Evolutionary conservation across 1,140 invertebrate genomes (phyloP).

Genomic region (Saccostrea cuccullata): DNA sequence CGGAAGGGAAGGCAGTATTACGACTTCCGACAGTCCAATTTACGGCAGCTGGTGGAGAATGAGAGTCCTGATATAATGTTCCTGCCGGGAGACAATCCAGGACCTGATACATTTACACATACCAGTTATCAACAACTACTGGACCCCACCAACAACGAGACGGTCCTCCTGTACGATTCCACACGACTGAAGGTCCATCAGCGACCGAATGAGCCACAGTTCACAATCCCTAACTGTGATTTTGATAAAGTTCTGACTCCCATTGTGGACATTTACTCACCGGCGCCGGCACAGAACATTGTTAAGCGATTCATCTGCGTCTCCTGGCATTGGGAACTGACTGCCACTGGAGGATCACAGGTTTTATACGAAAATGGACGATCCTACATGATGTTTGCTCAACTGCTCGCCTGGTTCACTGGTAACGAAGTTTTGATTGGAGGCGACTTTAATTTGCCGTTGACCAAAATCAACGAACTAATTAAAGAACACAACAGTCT

Average conservation of each 20-base stretch:
- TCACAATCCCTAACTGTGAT: background rate
- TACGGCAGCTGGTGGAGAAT: conserved; percentile 33
- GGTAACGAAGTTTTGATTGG: conserved; percentile 43
- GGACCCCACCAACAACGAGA: conserved; percentile 38
- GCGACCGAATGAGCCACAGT: background rate
- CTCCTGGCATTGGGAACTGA: conserved; percentile 47
- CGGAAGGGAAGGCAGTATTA: conserved; percentile 40
- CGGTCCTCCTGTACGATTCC: conserved; percentile 45
- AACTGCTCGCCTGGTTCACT: conserved; percentile 26
- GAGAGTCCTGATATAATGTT: conserved; percentile 46
- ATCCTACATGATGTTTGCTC: conserved; percentile 24
- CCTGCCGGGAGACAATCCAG: conserved; percentile 40
- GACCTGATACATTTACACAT: background rate
- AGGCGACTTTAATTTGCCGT: conserved; percentile 46
- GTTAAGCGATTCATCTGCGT: conserved; percentile 48
- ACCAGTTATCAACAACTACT: background rate
- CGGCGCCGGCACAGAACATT: conserved; percentile 26
- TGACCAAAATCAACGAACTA: background rate
- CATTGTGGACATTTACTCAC: conserved; percentile 11
- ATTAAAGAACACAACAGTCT: conserved; percentile 39
- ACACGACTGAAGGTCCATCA: conserved; percentile 25
- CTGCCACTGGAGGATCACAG: background rate
- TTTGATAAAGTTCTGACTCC: conserved; percentile 14
- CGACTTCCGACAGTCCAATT: conserved; percentile 15
- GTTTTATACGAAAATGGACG: conserved; percentile 10